These are phyloP conservation scores for Lasioglossum vierecki DNA, from an alignment of 2,888 invertebrate genomes.

Conservation along the genomic window DNA sequence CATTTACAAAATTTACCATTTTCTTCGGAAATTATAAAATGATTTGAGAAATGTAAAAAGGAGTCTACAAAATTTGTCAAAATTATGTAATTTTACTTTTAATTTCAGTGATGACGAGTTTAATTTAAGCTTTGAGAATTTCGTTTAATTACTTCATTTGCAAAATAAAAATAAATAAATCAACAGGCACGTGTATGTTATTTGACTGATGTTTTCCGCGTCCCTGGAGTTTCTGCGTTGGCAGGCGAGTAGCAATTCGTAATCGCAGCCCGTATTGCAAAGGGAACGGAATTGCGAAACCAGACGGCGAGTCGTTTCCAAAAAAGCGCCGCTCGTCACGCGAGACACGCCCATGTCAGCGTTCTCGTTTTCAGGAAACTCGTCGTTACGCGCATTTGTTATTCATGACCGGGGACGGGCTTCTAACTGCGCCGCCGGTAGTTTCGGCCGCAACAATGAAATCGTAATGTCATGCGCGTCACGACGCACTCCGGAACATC, in stretches of 20 bases:
- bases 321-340: conserved; percentile 62
- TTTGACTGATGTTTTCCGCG: background rate
- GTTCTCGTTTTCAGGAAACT: conserved; percentile 64
- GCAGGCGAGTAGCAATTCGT: background rate
- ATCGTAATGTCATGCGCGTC: conserved; percentile 49
- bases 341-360: conserved; percentile 61
- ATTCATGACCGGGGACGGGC: conserved; percentile 63
- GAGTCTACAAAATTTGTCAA: no score
- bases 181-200: background rate
- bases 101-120: no score
- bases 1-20: no score
- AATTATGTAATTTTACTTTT: no score
- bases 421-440: conserved; percentile 28
- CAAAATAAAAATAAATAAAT: background rate
- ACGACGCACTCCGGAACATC: conserved; percentile 8
- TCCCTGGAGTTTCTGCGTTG: background rate
- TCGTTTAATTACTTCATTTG: no score
- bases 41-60: no score
- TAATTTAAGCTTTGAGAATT: no score
- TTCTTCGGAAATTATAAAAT: no score
- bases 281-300: conserved; percentile 46
- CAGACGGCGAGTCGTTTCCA: conserved; percentile 48
- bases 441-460: conserved; percentile 58
- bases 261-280: conserved; percentile 22
- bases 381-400: conserved; percentile 61